Conservation (phyloP, 2,113 vertebrate species). For the Protobothrops mucrosquamatus region DNA sequence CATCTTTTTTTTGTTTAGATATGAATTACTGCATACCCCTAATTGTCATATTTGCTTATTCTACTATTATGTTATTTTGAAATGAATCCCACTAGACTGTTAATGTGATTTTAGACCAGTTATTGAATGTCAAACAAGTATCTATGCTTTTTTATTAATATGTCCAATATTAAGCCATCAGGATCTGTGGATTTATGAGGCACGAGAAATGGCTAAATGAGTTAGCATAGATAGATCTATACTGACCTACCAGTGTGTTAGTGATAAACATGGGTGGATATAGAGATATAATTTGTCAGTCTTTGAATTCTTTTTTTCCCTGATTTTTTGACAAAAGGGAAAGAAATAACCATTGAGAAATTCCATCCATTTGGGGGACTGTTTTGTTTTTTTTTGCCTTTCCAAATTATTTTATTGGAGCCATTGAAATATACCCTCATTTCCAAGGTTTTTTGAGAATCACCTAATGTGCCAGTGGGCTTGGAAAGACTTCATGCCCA, state of each 20-base stretch:
- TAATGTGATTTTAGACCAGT: not conserved
- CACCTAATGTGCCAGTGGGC: not conserved
- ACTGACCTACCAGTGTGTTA: not conserved
- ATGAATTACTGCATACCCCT: not conserved
- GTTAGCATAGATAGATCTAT: not conserved
- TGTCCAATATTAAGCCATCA: not conserved
- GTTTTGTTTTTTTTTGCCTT: not conserved
- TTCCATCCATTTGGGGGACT: not conserved
- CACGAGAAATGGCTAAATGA: not conserved
- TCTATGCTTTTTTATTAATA: not conserved
- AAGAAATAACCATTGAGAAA: not conserved
- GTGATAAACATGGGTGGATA: not conserved
- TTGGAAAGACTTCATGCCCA: not conserved
- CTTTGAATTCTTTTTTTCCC: not conserved
- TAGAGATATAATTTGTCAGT: not conserved
- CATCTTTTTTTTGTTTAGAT: not conserved
- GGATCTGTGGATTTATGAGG: not conserved
- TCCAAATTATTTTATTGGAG: not conserved
- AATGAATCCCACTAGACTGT: not conserved
- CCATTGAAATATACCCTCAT: not conserved
- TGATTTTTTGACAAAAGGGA: not conserved
- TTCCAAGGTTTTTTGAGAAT: not conserved
- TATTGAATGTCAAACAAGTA: not conserved
- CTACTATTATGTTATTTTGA: not conserved
- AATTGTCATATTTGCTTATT: not conserved